Percentiles rank a stretch among this genome's conserved stretches.
These are phyloP conservation scores for Decapterus maruadsi DNA, from an alignment of 2,797 vertebrate genomes.

Conservation along the genomic window DNA sequence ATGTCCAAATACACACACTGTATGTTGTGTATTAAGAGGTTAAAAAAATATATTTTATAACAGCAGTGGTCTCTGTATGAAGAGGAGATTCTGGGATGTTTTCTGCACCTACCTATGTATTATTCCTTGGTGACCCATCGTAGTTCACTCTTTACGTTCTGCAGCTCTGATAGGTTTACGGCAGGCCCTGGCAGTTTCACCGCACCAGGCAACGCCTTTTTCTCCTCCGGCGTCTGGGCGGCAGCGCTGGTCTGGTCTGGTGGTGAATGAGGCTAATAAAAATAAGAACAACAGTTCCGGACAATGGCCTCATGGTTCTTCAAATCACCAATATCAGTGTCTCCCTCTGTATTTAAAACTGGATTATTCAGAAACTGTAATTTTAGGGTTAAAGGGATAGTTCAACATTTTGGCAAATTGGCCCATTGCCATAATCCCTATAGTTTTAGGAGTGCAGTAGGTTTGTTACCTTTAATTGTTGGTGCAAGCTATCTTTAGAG, in stretches of 20 bases:
- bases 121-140: slow-evolving; percentile 96
- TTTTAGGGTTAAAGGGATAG: too few relatives aligned
- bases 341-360: neutral
- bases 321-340: too few relatives aligned
- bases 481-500: too few relatives aligned
- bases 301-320: neutral
- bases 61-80: too few relatives aligned
- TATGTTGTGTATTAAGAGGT: too few relatives aligned
- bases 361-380: neutral
- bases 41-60: too few relatives aligned
- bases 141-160: slow-evolving; percentile 96
- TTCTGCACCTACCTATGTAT: slow-evolving; percentile 27
- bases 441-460: too few relatives aligned
- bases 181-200: slow-evolving; percentile 94
- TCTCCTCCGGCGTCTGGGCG: slow-evolving; percentile 86
- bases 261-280: slow-evolving; percentile 50
- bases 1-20: neutral
- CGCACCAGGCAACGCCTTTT: slow-evolving; percentile 91
- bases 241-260: slow-evolving; percentile 56
- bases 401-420: too few relatives aligned
- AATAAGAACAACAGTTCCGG: neutral
- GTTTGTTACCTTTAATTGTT: too few relatives aligned
- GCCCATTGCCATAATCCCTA: too few relatives aligned
- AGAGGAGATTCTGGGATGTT: too few relatives aligned
- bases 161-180: slow-evolving; percentile 95